Evolutionary conservation across 1,140 invertebrate genomes (phyloP).

Genomic region (Drosophila parabipectinata): DNA sequence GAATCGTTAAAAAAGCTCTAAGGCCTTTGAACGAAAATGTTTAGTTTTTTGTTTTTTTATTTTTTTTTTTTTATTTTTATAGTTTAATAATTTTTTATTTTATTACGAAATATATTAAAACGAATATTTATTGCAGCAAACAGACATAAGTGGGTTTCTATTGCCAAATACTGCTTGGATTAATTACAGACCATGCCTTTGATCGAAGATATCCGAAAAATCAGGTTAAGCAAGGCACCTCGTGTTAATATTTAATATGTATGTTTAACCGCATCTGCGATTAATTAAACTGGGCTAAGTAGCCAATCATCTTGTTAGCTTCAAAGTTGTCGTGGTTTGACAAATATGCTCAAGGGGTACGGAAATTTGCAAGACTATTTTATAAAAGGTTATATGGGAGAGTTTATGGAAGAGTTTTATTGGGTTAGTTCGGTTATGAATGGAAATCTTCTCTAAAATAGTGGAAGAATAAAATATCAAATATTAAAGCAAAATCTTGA

Average conservation of each 20-base stretch:
- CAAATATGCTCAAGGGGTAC: background rate
- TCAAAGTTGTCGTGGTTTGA: background rate
- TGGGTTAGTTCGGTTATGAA: no score
- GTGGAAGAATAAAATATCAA: no score
- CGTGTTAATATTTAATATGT: background rate
- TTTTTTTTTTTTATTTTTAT: background rate
- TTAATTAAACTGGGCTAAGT: background rate
- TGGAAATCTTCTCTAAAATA: no score
- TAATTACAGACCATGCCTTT: no score
- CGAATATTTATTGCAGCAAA: constrained; percentile 41
- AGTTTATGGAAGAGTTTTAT: background rate
- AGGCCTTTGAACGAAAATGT: background rate
- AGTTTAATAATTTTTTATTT: constrained; percentile 18
- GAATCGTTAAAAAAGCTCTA: constrained; percentile 55
- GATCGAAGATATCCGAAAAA: background rate
- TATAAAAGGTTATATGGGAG: no score
- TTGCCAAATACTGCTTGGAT: background rate
- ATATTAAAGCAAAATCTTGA: no score
- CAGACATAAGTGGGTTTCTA: background rate
- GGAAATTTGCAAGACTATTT: background rate
- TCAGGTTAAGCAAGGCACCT: background rate
- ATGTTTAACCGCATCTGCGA: constrained; percentile 7
- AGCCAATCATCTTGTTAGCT: background rate
- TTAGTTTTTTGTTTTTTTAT: background rate
- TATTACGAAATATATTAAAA: constrained; percentile 6